Percentiles rank a stretch among this genome's conserved stretches.
Evolutionary conservation across 2,797 vertebrate genomes (phyloP).

Genomic region (Spizella passerina): DNA sequence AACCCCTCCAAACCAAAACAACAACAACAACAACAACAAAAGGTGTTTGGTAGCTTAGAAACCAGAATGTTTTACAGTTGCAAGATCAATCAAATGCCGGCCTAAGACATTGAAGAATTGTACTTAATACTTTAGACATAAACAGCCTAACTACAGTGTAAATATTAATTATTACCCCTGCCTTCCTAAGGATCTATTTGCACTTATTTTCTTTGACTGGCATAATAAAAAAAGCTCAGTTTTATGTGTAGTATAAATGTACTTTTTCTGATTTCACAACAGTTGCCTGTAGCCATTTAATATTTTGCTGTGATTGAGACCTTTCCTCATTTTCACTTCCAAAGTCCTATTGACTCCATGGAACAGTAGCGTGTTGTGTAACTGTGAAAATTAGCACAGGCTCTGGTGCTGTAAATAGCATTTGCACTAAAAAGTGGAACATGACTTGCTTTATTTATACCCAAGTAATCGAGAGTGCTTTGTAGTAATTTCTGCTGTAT

Average conservation of each 20-base stretch:
- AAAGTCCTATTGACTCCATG: background rate
- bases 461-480: background rate
- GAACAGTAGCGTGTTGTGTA: background rate
- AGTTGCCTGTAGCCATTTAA: background rate
- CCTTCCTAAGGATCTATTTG: background rate
- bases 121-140: background rate
- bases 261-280: background rate
- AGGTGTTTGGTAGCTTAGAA: background rate
- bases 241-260: background rate
- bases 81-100: background rate
- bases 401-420: background rate
- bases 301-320: constrained; percentile 10
- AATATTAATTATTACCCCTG: constrained; percentile 20
- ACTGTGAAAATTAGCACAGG: constrained; percentile 4
- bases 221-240: background rate
- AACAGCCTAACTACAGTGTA: background rate
- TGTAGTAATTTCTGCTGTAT: background rate
- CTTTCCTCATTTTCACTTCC: constrained; percentile 41
- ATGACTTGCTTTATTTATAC: background rate
- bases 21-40: background rate
- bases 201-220: background rate
- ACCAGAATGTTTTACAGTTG: background rate
- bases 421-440: background rate
- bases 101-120: constrained; percentile 3
- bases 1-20: fast-evolving